A percentile compares a stretch with the other conserved stretches of the same genome.
These are phyloP conservation scores for Galerucella pusilla DNA, from an alignment of 2,888 invertebrate genomes.

Conservation along the genomic window DNA sequence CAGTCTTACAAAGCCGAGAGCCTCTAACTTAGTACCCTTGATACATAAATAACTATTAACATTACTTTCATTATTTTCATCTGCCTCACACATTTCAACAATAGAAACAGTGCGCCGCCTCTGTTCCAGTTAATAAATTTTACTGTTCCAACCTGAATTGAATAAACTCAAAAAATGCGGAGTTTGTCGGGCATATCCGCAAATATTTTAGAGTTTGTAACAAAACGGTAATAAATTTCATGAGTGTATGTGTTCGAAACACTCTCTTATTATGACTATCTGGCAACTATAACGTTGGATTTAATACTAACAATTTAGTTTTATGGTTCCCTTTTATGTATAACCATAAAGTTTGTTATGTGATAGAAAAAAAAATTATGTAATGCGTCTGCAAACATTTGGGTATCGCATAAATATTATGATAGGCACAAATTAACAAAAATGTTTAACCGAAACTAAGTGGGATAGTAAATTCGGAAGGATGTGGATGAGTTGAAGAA, in stretches of 20 bases:
- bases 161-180: not conserved
- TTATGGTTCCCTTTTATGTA: not conserved
- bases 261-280: constrained; percentile 2
- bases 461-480: not conserved
- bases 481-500: not conserved
- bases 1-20: no score
- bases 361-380: not conserved
- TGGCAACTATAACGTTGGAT: not conserved
- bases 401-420: not conserved
- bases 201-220: not conserved
- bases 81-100: no score
- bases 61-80: no score
- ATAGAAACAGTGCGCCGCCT: no score
- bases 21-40: no score
- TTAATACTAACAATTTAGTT: constrained; percentile 3
- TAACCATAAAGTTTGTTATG: not conserved
- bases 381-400: not conserved
- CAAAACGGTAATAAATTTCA: not conserved
- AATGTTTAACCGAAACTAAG: not conserved
- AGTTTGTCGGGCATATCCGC: not conserved
- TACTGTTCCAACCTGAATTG: not conserved
- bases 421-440: not conserved
- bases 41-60: no score
- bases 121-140: not conserved
- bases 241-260: not conserved